Base-by-base conservation (phyloP, 2,888 invertebrate species). In the Lordiphosa andalusiaca region DNA sequence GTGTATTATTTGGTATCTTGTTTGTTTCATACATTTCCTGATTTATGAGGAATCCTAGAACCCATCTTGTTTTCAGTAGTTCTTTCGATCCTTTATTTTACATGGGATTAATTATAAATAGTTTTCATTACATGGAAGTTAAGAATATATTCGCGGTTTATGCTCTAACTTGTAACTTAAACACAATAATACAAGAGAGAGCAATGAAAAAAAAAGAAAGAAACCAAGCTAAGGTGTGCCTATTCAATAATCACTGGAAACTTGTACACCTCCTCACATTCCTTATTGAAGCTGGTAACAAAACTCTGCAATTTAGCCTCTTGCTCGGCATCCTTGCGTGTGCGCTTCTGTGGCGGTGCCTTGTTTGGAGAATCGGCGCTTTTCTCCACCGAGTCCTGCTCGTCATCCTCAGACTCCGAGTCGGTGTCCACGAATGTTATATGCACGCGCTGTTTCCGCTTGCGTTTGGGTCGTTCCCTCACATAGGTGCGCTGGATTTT, bases 221-320 rank as follows among this genome's bases (percentile, higher is more conserved):
- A 40, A 36, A 13, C 6, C 6, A 37, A 38, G 37, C 23, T 36
- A n/a, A 51, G 38, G 13, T 25, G 2, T 4, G 21, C 6, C 40
- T 74, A 87, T 65, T 88, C 89, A 25, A 88, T 60, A n/a, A 85
- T 51, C 4, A 89, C 12, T 19, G 87, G 60, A 66, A 81, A 89
- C n/a, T 84, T 61, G 4, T 86, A 84, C 6, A 88, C 87, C 57
- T 89, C 88, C 36, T 83, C 73, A 41, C 87, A 88, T 80, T 88
- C 80, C 50, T 81, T 73, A 53, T 88, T 88, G 52, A 89, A 89
- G 38, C 87, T 85, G n/a, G 75, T 67, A 4, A 84, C 67, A 41
- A 86, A 89, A 6, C 82, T 63, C 0, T 77, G 51, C 4, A 89
- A 37, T 21, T 86, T 80, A 2, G 57, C 56, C 16, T 73, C 76